Conservation (phyloP, 2,888 invertebrate genomes). For the Automeris io region DNA sequence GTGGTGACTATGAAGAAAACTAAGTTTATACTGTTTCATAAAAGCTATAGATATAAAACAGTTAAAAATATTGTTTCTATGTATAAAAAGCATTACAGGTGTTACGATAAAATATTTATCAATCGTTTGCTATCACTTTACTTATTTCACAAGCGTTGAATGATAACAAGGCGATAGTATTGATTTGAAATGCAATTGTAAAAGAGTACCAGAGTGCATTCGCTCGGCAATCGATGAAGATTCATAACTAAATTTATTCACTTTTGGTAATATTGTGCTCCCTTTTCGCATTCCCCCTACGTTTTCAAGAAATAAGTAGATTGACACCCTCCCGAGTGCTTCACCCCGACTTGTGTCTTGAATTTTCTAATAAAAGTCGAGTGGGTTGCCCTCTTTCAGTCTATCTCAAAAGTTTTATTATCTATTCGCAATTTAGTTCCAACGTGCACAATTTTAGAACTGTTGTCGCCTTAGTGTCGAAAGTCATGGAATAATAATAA, state of each 20-base stretch:
- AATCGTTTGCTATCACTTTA: no score
- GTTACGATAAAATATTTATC: no score
- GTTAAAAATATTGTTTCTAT: no score
- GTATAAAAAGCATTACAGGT: no score
- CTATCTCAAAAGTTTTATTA: not conserved
- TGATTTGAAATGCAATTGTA: not conserved
- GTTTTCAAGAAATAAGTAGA: not conserved
- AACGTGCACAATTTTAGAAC: no score
- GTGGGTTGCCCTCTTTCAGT: not conserved
- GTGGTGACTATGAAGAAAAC: no score
- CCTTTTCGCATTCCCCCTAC: not conserved
- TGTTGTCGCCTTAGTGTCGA: no score
- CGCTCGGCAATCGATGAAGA: not conserved
- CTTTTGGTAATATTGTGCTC: not conserved
- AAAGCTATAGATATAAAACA: no score
- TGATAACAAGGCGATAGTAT: not conserved
- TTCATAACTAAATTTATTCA: not conserved
- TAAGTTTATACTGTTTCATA: no score
- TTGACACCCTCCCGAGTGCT: not conserved
- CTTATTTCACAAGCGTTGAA: not conserved
- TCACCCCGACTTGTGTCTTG: constrained; percentile 2
- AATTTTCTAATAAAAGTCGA: constrained; percentile 3
- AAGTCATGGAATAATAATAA: no score
- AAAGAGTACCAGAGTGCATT: not conserved
- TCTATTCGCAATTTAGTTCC: no score